A percentile compares a stretch with the other conserved stretches of the same genome.
These are phyloP conservation scores for Tenthredo notha DNA, from an alignment of 2,888 invertebrate genomes.

Conservation along the genomic window DNA sequence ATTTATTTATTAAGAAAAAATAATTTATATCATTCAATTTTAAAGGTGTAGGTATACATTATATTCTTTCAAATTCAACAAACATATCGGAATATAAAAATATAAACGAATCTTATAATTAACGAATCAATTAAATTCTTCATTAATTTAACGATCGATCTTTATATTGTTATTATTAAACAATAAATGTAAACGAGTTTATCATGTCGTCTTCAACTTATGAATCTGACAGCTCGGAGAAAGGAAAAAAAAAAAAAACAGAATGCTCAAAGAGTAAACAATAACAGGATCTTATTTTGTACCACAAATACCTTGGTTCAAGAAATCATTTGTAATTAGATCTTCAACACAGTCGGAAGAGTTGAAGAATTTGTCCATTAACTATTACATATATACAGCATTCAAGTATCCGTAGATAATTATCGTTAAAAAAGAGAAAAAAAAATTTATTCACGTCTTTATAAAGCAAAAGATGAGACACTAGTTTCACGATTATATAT, in stretches of 20 bases:
- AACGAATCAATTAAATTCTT: not conserved
- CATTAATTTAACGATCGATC: not conserved
- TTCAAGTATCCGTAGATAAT: slow-evolving; percentile 6
- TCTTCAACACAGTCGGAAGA: not conserved
- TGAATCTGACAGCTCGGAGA: not conserved
- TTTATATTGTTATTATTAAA: not conserved
- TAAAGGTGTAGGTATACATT: not conserved
- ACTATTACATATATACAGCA: not conserved
- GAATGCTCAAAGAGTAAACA: not conserved
- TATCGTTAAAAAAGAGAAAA: not conserved
- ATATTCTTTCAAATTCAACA: not conserved
- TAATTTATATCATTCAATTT: not conserved
- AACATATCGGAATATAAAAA: not conserved
- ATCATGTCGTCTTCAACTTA: not conserved
- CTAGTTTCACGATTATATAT: slow-evolving; percentile 6
- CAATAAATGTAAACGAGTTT: not conserved
- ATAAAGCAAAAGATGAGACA: not conserved
- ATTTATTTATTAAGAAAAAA: not conserved
- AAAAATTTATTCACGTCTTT: not conserved
- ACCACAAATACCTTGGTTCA: not conserved
- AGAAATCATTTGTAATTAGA: not conserved
- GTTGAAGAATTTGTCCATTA: not conserved
- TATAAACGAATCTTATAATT: not conserved
- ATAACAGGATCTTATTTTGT: not conserved
- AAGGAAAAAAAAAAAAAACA: not conserved